Percentiles rank a stretch among this genome's conserved stretches.
phyloP scores from a whole-genome alignment of 2,888 invertebrate genomes.

The Chromoteleia sp. region DNA sequence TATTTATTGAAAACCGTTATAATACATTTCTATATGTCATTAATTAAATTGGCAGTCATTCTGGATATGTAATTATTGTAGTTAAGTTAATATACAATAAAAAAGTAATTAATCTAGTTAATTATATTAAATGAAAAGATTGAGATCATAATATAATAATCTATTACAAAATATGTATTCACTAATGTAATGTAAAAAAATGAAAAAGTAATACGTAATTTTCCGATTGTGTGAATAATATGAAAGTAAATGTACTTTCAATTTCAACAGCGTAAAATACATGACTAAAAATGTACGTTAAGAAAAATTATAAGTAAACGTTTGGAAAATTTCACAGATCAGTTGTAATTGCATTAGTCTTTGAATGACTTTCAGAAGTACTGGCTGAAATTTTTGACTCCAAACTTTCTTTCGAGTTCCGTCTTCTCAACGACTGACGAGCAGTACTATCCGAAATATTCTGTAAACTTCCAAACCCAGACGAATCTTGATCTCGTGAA shows the following conservation, averaged over 20 bases:
- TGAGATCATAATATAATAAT: conserved; percentile 23
- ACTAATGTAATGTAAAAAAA: no score
- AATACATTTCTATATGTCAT: no score
- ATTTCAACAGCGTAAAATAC: not conserved
- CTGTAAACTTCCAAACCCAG: conserved; percentile 78
- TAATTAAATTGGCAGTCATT: conserved; percentile 8
- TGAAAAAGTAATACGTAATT: no score
- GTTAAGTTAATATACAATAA: not conserved
- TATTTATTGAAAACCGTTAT: no score
- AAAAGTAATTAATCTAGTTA: conserved; percentile 1
- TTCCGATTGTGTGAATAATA: no score
- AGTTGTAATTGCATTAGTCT: conserved; percentile 73
- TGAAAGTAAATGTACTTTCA: not conserved
- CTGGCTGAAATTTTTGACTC: conserved; percentile 69
- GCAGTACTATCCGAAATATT: conserved; percentile 73
- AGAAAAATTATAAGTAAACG: not conserved
- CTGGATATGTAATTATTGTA: conserved; percentile 4
- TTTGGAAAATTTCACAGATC: conserved; percentile 77
- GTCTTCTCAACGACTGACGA: conserved; percentile 56
- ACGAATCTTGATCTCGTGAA: conserved; percentile 77
- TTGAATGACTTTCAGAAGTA: conserved; percentile 70
- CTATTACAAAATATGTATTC: no score
- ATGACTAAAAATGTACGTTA: not conserved
- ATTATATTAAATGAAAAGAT: not conserved
- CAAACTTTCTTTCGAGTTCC: conserved; percentile 71